Evolutionary conservation across 2,888 invertebrate species (phyloP), one percentile per base, ranked within the genome.

Genomic region (Leptinotarsa juncta): DNA sequence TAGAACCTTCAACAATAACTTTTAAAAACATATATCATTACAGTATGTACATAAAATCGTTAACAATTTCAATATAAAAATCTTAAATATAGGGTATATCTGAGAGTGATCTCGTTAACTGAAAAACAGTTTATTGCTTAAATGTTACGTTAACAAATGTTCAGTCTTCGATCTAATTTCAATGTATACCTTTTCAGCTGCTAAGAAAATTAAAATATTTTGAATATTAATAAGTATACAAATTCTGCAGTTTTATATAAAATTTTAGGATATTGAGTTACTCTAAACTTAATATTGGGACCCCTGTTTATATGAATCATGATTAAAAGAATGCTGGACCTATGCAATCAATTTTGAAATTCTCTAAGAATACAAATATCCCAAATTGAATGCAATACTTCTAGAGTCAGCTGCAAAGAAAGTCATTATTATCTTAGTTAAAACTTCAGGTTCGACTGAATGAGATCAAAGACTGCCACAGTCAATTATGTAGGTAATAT

Each of bases 1-100:
- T 70, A 79, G 74, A 79, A 76, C 76, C 73, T 72, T 73, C 75
- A 79, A 79, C 77, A 79, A 77, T 77, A 77, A 72, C 71, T 74
- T 76, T 73, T 71, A 77, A 76, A 76, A 77, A 75, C 75, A 77
- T 78, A 72, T 74, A 73, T 76, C 71, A 77, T 70, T 79, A 77
- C 76, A 77, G 67, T 79, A 79, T 79, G 65, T 79, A 79, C 78
- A 78, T 77, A 76, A 69, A 70, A 76, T 77, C 73, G 26, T 72
- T 71, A 78, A 78, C 78, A 77, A 75, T 72, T 72, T 67, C 66
- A 67, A 70, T 70, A 71, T 71, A 74, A 73, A 76, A 70, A 70
- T 57, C 49, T 69, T 49, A 57, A 57, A 49, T 60, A 57, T 48
- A 69, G 57, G 18, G 67, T 48, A 69, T 57, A 69, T 69, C 16